Evolutionary conservation across 92 coral and sea anemone species (phyloP).

Genomic region (Nematostella vectensis): DNA sequence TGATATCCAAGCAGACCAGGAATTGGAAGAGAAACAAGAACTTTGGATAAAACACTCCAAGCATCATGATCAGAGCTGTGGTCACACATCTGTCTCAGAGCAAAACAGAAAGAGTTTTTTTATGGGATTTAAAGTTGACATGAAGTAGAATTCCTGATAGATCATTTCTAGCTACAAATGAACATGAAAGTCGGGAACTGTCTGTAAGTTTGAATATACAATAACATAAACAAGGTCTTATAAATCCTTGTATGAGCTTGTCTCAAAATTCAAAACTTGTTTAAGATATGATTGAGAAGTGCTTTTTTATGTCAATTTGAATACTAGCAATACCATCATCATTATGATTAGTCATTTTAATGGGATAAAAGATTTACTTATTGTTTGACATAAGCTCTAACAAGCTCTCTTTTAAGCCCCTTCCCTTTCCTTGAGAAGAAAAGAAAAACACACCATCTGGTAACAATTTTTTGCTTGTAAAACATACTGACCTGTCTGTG

Average conservation of each 20-base stretch:
- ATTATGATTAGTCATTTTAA: too few relatives aligned
- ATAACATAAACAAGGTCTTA: neutral
- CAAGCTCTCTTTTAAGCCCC: too few relatives aligned
- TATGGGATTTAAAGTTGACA: neutral
- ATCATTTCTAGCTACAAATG: too few relatives aligned
- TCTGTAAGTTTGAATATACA: too few relatives aligned
- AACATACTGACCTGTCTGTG: constrained; percentile 71
- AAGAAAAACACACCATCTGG: neutral
- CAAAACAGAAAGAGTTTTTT: neutral
- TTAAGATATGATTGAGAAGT: too few relatives aligned
- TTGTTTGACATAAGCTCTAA: too few relatives aligned
- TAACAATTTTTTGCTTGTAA: neutral
- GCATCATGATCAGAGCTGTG: constrained; percentile 74
- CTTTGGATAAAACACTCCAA: constrained; percentile 69
- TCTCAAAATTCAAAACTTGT: too few relatives aligned
- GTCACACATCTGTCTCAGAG: constrained; percentile 68
- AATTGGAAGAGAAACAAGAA: constrained; percentile 75
- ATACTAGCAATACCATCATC: neutral
- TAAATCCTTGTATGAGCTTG: too few relatives aligned
- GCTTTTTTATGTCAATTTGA: too few relatives aligned
- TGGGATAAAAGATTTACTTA: too few relatives aligned
- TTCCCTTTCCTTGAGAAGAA: neutral
- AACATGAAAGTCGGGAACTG: too few relatives aligned
- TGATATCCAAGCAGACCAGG: constrained; percentile 72
- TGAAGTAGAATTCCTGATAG: too few relatives aligned